A percentile compares a stretch with the other conserved stretches of the same genome.
These are phyloP conservation scores for Ochropleura plecta DNA, from an alignment of 2,888 invertebrate species.

Conservation along the genomic window DNA sequence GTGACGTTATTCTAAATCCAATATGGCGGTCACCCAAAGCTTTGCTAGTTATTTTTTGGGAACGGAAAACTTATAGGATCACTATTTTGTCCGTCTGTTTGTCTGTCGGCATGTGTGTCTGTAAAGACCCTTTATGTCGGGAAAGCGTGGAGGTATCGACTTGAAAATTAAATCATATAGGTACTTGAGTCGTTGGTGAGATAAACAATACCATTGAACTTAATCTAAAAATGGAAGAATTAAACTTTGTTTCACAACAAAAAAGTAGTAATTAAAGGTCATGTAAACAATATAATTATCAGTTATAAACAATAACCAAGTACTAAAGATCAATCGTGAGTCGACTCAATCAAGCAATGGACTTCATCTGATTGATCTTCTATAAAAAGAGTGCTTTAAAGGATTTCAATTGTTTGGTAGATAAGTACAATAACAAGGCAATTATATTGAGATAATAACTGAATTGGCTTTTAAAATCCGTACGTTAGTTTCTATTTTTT, in stretches of 20 bases:
- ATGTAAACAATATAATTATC: constrained; percentile 33
- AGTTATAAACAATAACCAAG: constrained; percentile 34
- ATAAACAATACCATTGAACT: neutral
- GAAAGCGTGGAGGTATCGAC: no score
- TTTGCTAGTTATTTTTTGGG: no score
- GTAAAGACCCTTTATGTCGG: no score
- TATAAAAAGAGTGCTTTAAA: constrained; percentile 36
- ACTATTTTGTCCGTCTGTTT: no score
- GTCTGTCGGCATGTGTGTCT: no score
- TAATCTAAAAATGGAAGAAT: neutral
- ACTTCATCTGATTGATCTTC: constrained; percentile 41
- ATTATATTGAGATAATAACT: constrained; percentile 9
- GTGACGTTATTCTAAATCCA: no score
- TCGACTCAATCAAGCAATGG: constrained; percentile 17
- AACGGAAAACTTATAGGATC: no score
- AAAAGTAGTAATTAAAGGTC: neutral
- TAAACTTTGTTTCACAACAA: constrained; percentile 1
- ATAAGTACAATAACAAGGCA: neutral
- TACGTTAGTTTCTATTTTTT: neutral
- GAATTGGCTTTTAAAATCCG: constrained; percentile 13
- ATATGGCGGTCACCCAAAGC: no score
- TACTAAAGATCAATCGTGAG: constrained; percentile 20
- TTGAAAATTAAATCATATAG: no score
- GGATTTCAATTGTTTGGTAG: constrained; percentile 23
- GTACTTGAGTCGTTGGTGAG: no score